Conservation (phyloP, 1,140 invertebrate species). For the Drosophila repletoides region DNA sequence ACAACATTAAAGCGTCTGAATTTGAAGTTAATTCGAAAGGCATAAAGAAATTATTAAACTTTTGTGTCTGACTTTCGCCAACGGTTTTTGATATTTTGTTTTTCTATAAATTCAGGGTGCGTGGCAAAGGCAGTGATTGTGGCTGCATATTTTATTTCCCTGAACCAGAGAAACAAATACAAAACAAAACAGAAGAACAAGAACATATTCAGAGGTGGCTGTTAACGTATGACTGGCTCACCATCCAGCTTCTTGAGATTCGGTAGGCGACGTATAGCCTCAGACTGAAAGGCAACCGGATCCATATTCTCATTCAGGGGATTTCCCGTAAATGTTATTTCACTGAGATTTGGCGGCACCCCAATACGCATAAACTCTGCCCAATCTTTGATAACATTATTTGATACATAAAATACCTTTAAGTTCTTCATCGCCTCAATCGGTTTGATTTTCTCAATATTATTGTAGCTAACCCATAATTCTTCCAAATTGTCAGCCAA, state of each 20-base stretch:
- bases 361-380: conserved; percentile 90
- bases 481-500: conserved; percentile 94
- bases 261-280: conserved; percentile 89
- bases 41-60: conserved; percentile 69
- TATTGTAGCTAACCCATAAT: conserved; percentile 97
- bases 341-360: conserved; percentile 84
- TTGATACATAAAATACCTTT: conserved; percentile 92
- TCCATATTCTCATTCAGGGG: conserved; percentile 90
- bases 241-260: conserved; percentile 93
- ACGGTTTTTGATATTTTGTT: conserved; percentile 20
- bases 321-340: conserved; percentile 92
- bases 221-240: conserved; percentile 86
- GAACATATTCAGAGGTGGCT: too few species aligned
- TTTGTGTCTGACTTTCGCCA: conserved; percentile 56
- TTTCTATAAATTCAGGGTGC: not conserved
- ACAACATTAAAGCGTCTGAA: conserved; percentile 32
- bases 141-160: conserved; percentile 35
- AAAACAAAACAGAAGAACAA: too few species aligned
- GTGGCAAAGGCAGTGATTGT: conserved; percentile 3
- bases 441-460: conserved; percentile 96
- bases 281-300: conserved; percentile 87
- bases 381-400: conserved; percentile 95
- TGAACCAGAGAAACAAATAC: too few species aligned
- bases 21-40: conserved; percentile 48
- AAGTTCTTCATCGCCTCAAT: conserved; percentile 91